Evolutionary conservation across 2,888 invertebrate species (phyloP).

Genomic region (Calliopum simillimum): DNA sequence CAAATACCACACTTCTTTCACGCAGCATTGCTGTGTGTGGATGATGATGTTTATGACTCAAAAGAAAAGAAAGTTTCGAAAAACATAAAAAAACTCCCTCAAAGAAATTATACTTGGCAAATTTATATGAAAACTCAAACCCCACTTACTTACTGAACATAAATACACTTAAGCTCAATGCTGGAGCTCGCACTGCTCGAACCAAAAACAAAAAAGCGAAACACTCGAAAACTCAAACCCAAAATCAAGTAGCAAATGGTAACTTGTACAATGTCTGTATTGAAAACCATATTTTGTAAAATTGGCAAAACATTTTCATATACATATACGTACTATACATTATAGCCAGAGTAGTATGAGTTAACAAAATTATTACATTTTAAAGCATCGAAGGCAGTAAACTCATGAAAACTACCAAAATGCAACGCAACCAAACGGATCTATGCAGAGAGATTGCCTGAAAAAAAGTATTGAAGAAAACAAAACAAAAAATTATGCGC

Average conservation of each 20-base stretch:
- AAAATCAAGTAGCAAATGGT: conserved; percentile 56
- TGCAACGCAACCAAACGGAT: conserved; percentile 44
- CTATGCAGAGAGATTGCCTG: conserved; percentile 56
- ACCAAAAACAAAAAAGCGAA: too few species aligned
- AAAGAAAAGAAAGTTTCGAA: conserved; percentile 27
- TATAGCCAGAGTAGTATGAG: conserved; percentile 10
- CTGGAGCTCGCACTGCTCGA: background rate
- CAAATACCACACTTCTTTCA: conserved; percentile 11
- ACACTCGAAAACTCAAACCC: conserved; percentile 28
- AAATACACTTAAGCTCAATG: conserved; percentile 11
- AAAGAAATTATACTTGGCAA: conserved; percentile 19
- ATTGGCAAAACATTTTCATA: conserved; percentile 26
- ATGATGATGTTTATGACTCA: conserved; percentile 7
- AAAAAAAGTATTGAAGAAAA: conserved; percentile 21
- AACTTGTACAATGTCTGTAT: conserved; percentile 57
- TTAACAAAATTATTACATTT: conserved; percentile 36
- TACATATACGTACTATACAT: too few species aligned
- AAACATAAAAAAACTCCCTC: background rate
- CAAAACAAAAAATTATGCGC: conserved; percentile 31
- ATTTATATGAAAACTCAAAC: conserved; percentile 20
- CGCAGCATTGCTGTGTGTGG: background rate
- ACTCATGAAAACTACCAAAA: conserved; percentile 47
- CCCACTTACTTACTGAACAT: too few species aligned
- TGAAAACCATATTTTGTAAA: conserved; percentile 28
- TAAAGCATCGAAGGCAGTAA: background rate